These are phyloP conservation scores for Notolabrus celidotus DNA, from an alignment of 2,797 vertebrate genomes.

Conservation along the genomic window DNA sequence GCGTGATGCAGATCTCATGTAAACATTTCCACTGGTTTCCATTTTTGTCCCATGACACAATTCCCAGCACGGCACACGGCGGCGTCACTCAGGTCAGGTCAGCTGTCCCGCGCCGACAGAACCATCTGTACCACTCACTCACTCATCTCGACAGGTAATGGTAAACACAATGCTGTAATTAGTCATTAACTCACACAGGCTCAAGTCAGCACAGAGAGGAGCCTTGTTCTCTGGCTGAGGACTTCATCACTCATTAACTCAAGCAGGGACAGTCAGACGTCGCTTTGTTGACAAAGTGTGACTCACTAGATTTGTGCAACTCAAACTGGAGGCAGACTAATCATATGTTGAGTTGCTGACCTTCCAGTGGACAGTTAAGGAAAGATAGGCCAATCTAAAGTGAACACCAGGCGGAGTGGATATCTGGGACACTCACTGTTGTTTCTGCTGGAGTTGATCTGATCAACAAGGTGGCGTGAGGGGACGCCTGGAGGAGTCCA, in stretches of 20 bases:
- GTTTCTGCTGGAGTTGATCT: conserved; percentile 10
- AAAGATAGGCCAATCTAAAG: conserved; percentile 56
- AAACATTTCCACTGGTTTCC: conserved; percentile 71
- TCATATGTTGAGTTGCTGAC: conserved; percentile 56
- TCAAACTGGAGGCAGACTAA: conserved; percentile 59
- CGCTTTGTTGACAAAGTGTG: conserved; percentile 78
- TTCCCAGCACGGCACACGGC: conserved; percentile 21
- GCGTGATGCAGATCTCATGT: conserved; percentile 51
- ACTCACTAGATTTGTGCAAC: conserved; percentile 74
- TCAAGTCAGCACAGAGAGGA: conserved; percentile 60
- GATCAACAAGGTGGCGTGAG: conserved; percentile 9
- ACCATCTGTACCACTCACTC: conserved; percentile 55
- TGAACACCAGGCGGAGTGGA: conserved; percentile 32
- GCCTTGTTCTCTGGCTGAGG: conserved; percentile 70
- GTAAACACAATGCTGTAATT: conserved; percentile 68
- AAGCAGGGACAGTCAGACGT: conserved; percentile 65
- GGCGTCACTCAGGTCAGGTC: conserved; percentile 26
- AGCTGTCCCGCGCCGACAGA: conserved; percentile 41
- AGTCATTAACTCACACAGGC: conserved; percentile 75
- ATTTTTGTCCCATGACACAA: conserved; percentile 69
- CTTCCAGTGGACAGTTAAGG: conserved; percentile 60
- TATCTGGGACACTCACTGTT: conserved; percentile 21
- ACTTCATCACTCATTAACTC: conserved; percentile 84
- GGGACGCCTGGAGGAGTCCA: neutral
- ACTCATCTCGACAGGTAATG: conserved; percentile 71